Evolutionary conservation across 2,113 vertebrate genomes (phyloP), one percentile per base, ranked within the genome.

Genomic region (Microcebus lehilahytsara): DNA sequence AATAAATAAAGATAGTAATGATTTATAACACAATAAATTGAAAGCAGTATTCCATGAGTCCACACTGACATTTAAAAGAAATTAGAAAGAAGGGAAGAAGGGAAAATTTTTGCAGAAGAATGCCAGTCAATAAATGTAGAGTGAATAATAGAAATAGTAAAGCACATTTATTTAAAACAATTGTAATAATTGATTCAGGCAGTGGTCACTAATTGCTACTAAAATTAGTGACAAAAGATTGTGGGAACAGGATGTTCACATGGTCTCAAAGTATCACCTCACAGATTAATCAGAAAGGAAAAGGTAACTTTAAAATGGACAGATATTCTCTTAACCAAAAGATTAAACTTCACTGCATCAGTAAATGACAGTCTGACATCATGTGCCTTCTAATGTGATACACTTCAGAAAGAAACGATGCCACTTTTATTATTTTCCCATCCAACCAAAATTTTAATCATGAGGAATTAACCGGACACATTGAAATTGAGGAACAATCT

Each of bases 111-210:
- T 77, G 40, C 4, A 85, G 30, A 86, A 85, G 46, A 95, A 87
- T 83, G 4, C 17, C 25, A 78, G 25, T 8, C 88, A 75, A 49
- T 83, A 79, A 80, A 64, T 62, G 7, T 85, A 74, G 56, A 91
- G 88, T 89, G 32, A 74, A 19, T 80, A 51, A 51, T n/a, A 85
- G n/a, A 90, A 94, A 81, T 78, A 72, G n/a, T 86, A 91, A 93
- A 85, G 16, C 19, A 93, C 40, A 22, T 92, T 93, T 88, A 16
- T 75, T 89, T 93, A 53, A 7, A 88, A 53, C 5, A 83, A 3
- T 27, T 67, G 4, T 74, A 85, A 17, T 87, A 67, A 69, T 32
- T 42, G 37, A 92, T 49, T 86, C 19, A 91, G 22, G 30, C 3
- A 72, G 4, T 1, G 83, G 49, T 71, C 75, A 92, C 27, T 34